Conservation (phyloP, 2,888 invertebrate genomes). For the Amphimallon solstitiale region DNA sequence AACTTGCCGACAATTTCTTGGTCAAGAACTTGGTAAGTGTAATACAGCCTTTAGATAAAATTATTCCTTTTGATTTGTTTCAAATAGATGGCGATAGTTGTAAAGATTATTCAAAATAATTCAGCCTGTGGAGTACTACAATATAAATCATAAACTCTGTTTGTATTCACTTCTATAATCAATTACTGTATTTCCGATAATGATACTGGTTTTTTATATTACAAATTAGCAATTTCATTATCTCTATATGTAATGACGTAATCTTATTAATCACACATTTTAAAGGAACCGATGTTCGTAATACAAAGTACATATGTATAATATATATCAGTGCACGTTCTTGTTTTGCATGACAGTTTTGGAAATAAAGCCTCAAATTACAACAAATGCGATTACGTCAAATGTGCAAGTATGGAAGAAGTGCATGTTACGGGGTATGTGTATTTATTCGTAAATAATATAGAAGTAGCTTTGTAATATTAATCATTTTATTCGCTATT, state of each 20-base stretch:
- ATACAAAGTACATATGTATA: neutral
- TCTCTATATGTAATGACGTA: slow-evolving; percentile 6
- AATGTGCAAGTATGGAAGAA: slow-evolving; percentile 7
- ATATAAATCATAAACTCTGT: too few relatives aligned
- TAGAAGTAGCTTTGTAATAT: neutral
- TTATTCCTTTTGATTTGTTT: too few relatives aligned
- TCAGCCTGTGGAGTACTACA: too few relatives aligned
- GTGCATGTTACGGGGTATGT: slow-evolving; percentile 18
- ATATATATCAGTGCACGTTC: neutral
- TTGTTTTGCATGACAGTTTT: neutral
- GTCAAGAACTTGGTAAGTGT: too few relatives aligned
- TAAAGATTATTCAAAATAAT: too few relatives aligned
- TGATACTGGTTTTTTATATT: too few relatives aligned
- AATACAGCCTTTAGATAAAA: too few relatives aligned
- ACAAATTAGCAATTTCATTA: neutral
- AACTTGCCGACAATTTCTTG: too few relatives aligned
- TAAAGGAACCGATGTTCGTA: neutral
- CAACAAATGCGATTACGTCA: neutral
- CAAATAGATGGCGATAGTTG: too few relatives aligned
- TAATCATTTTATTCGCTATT: neutral
- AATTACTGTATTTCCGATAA: too few relatives aligned
- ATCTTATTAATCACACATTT: neutral
- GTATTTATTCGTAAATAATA: neutral
- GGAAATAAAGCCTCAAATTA: too few relatives aligned
- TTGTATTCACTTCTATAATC: too few relatives aligned